Evolutionary conservation across 2,888 invertebrate species (phyloP).

Genomic region (Zootermopsis nevadensis): DNA sequence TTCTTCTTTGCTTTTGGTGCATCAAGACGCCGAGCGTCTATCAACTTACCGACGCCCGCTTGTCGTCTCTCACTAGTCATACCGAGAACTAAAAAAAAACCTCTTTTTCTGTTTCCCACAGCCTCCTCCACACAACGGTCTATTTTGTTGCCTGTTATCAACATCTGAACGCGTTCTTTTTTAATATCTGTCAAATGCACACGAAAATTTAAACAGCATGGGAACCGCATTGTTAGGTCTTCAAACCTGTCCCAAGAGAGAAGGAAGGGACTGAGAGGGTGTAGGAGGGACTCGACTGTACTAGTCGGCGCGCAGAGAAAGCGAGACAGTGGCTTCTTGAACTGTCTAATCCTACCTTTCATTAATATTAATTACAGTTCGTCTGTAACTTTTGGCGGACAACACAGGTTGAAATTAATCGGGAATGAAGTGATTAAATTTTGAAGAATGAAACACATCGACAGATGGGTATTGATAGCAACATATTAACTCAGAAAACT

Average conservation of each 20-base stretch:
- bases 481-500: too few species aligned
- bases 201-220: conserved; percentile 54
- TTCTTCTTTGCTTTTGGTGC: background rate
- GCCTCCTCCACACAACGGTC: conserved; percentile 20
- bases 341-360: conserved; percentile 24
- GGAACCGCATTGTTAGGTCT: conserved; percentile 49
- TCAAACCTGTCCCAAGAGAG: conserved; percentile 52
- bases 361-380: too few species aligned
- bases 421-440: too few species aligned
- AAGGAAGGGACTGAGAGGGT: conserved; percentile 14
- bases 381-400: too few species aligned
- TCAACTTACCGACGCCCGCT: background rate
- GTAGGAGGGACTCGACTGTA: background rate
- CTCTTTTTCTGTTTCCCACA: background rate
- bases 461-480: too few species aligned
- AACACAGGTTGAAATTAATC: too few species aligned
- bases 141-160: conserved; percentile 53
- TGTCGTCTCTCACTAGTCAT: background rate
- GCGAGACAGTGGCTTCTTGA: background rate
- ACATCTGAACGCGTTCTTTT: conserved; percentile 52
- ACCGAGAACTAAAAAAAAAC: conserved; percentile 14
- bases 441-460: too few species aligned
- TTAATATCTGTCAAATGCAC: conserved; percentile 55
- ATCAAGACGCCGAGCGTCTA: conserved; percentile 5
- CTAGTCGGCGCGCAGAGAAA: too few species aligned